phyloP scores from a whole-genome alignment of 2,888 invertebrate genomes.

The Drosophila borborema region DNA sequence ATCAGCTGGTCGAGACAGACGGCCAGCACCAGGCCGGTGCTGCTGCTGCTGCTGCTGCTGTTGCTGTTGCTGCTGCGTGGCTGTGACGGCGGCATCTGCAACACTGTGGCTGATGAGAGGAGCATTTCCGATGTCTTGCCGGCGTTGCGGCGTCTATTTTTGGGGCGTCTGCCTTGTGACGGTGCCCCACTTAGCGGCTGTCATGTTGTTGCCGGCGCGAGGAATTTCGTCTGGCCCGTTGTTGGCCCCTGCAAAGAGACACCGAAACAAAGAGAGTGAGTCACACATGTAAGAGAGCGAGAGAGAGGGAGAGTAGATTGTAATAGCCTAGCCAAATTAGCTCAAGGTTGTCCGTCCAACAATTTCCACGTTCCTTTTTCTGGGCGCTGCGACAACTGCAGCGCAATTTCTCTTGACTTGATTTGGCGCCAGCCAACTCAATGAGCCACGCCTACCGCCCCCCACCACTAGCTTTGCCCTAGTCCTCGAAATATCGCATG shows the following conservation, averaged over 20 bases:
- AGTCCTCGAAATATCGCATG: constrained; percentile 57
- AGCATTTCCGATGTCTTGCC: constrained; percentile 63
- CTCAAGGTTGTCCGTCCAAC: constrained; percentile 75
- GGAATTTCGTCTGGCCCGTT: constrained; percentile 75
- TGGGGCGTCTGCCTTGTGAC: constrained; percentile 79
- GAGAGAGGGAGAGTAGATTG: constrained; percentile 16
- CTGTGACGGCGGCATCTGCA: constrained; percentile 18
- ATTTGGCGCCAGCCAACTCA: constrained; percentile 69
- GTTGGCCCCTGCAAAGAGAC: constrained; percentile 66
- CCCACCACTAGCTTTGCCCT: not conserved
- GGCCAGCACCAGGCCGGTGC: constrained; percentile 68
- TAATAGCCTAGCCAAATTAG: constrained; percentile 69
- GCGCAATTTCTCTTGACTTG: constrained; percentile 72
- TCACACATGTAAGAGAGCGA: constrained; percentile 15
- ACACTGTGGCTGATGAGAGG: constrained; percentile 38
- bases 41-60: constrained; percentile 39
- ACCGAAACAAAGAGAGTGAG: constrained; percentile 18
- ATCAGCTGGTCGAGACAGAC: constrained; percentile 75
- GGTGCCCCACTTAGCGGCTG: constrained; percentile 80
- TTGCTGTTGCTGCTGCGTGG: constrained; percentile 46
- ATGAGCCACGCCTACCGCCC: constrained; percentile 26
- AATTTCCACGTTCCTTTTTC: constrained; percentile 45
- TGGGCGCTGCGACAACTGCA: constrained; percentile 70
- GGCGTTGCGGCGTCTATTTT: constrained; percentile 64
- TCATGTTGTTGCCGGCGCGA: constrained; percentile 69